These are phyloP conservation scores for Perizoma flavofasciatum DNA, from an alignment of 2,888 invertebrate species.

Conservation along the genomic window DNA sequence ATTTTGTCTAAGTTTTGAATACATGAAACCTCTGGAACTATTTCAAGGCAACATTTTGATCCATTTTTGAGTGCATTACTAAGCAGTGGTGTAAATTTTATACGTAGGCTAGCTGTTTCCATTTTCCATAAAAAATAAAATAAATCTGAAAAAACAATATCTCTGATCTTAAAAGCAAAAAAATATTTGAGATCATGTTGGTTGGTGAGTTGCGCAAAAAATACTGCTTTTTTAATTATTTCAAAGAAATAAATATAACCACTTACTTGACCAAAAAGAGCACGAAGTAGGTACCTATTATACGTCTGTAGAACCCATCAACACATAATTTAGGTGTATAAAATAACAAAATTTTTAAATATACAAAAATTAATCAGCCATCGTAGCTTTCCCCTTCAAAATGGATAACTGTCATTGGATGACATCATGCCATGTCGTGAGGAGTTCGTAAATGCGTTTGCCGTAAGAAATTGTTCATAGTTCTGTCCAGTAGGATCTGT, in stretches of 20 bases:
- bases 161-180: too few species aligned
- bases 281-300: slow-evolving; percentile 12
- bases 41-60: slow-evolving; percentile 65
- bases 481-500: too few species aligned
- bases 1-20: slow-evolving; percentile 66
- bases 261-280: slow-evolving; percentile 21
- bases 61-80: slow-evolving; percentile 48
- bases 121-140: slow-evolving; percentile 41
- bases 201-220: not conserved
- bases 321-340: slow-evolving; percentile 36
- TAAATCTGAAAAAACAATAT: slow-evolving; percentile 33
- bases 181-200: not conserved
- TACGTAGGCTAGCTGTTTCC: slow-evolving; percentile 60
- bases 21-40: slow-evolving; percentile 64
- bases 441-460: too few species aligned
- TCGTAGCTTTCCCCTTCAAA: slow-evolving; percentile 17
- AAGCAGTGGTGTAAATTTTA: slow-evolving; percentile 65
- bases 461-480: too few species aligned
- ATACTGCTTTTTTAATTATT: slow-evolving; percentile 3
- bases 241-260: slow-evolving; percentile 1
- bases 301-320: slow-evolving; percentile 15
- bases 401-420: not conserved
- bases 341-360: slow-evolving; percentile 36
- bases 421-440: not conserved
- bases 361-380: slow-evolving; percentile 4